A percentile compares a stretch with the other conserved stretches of the same genome.
phyloP scores from a whole-genome alignment of 1,140 invertebrate species.

The Octopus sinensis region DNA sequence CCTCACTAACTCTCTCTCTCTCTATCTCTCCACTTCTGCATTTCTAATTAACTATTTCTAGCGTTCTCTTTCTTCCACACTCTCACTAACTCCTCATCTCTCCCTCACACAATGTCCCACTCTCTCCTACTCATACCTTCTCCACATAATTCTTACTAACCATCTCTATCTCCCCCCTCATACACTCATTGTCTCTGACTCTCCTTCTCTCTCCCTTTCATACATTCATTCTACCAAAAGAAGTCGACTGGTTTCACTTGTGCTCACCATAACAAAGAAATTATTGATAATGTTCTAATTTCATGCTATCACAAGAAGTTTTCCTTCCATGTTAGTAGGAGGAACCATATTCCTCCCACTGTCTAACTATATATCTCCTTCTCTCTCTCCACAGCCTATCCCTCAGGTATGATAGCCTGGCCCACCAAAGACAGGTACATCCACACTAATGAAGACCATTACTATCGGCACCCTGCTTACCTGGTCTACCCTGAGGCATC shows the following conservation, averaged over 20 bases:
- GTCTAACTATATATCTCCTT: not conserved
- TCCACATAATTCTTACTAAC: too few species aligned
- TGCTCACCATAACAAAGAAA: too few species aligned
- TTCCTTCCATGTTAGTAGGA: too few species aligned
- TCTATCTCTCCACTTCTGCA: too few species aligned
- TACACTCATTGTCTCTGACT: too few species aligned
- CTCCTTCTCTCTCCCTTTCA: conserved; percentile 9
- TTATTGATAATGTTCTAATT: too few species aligned
- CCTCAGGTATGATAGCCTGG: conserved; percentile 28
- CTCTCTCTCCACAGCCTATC: not conserved
- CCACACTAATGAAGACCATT: conserved; percentile 28
- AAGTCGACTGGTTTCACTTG: too few species aligned
- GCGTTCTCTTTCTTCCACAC: not conserved
- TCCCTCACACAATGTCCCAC: not conserved
- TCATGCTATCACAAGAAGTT: too few species aligned
- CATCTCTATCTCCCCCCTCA: too few species aligned
- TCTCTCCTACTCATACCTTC: too few species aligned
- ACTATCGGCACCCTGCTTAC: conserved; percentile 23
- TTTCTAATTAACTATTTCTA: too few species aligned
- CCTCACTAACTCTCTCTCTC: not conserved
- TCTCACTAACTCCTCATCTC: not conserved
- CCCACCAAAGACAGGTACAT: conserved; percentile 27
- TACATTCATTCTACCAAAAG: not conserved
- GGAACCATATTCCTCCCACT: too few species aligned
- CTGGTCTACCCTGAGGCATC: conserved; percentile 30